Evolutionary conservation across 2,888 invertebrate species (phyloP), one percentile per base, ranked within the genome.

Genomic region (Bedellia somnulentella): DNA sequence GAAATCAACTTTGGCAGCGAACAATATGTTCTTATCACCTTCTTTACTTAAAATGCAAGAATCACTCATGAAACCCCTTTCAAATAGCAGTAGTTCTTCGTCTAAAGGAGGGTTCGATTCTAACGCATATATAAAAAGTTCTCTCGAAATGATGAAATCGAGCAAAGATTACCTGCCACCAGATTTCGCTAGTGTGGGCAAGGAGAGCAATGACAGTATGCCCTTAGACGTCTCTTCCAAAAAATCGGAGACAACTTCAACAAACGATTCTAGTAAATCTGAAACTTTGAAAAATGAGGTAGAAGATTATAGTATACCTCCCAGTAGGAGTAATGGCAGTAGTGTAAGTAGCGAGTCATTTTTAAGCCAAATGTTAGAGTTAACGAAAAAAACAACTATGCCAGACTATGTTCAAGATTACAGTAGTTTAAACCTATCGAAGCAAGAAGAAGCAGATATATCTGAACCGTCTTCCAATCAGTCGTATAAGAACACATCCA

Each of bases 21-120:
- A 86, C 45, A 89, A 88, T 49, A 85, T 89, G 78, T 90, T 89
- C 40, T 73, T 89, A 43, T 82, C 87, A 5, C 87, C 87, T 11
- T 84, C 85, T 18, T 56, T 86, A 35, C 77, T 87, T 38, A 87
- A 87, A 63, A 83, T 87, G 75, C 86, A 86, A 48, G 83, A 83
- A 47, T 64, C 77, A 22, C 47, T 79, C 5, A 57, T 83, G 36
- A 82, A 82, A 49, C 82, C 82, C 2, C 54, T 82, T 15, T 79
- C 81, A 2, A 75, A 68, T 5, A 80, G 78, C 37, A 24, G 11
- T 6, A 10, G 10, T 9, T 21, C 21, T 8, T n/a, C n/a, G n/a
- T n/a, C n/a, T n/a, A n/a, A n/a, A n/a, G n/a, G n/a, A n/a, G n/a
- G n/a, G 5, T 47, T 68, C 33, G 77, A 77, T 46, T 71, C 70